Conservation (phyloP, 2,113 vertebrate genomes). For the Cisticola juncidis region DNA sequence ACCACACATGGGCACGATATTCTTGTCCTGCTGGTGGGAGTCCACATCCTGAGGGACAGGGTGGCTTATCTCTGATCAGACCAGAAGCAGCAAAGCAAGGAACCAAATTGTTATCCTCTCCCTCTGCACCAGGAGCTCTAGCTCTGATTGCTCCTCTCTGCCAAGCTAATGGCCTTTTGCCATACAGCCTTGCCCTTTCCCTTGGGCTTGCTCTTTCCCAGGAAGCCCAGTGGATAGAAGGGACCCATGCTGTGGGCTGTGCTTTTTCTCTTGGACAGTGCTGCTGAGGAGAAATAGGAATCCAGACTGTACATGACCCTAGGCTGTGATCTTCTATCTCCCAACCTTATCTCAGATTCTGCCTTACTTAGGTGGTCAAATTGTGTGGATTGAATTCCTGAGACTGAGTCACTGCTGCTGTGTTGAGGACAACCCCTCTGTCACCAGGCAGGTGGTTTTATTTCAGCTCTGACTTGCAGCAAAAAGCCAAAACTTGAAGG, state of each 20-base stretch:
- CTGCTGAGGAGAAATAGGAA: not conserved
- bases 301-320: not conserved
- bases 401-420: not conserved
- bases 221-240: not conserved
- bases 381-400: not conserved
- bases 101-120: not conserved
- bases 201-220: not conserved
- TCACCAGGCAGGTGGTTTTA: not conserved
- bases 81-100: not conserved
- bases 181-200: not conserved
- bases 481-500: not conserved
- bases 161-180: not conserved
- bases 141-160: not conserved
- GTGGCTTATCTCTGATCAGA: not conserved
- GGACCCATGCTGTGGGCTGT: not conserved
- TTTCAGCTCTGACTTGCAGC: not conserved
- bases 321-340: not conserved
- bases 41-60: not conserved
- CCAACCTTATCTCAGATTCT: not conserved
- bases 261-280: not conserved
- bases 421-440: not conserved
- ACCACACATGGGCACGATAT: accelerated
- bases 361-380: not conserved
- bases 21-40: not conserved
- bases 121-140: not conserved